Conservation (phyloP, 2,113 vertebrate genomes). For the Motacilla alba region DNA sequence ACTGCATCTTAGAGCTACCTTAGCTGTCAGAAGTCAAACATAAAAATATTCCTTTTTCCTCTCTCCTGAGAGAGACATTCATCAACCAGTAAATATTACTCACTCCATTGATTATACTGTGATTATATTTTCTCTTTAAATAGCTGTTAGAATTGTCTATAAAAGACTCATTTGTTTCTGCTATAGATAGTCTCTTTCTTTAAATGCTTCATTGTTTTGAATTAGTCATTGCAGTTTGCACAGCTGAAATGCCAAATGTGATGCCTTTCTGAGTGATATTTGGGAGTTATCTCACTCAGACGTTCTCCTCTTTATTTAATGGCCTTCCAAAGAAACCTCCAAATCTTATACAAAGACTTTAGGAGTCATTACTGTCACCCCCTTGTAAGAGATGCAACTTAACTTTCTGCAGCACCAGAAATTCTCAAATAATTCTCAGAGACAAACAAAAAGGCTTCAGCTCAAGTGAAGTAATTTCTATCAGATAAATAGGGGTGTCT, state of each 20-base stretch:
- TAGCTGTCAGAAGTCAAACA: conserved; percentile 47
- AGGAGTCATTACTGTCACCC: not conserved
- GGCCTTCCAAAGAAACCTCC: not conserved
- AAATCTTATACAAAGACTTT: not conserved
- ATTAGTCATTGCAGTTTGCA: conserved; percentile 43
- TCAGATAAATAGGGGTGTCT: not conserved
- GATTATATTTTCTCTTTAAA: conserved; percentile 73
- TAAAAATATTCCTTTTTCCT: conserved; percentile 58
- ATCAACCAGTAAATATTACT: conserved; percentile 66
- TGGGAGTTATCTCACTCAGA: not conserved
- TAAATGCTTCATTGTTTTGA: conserved; percentile 61
- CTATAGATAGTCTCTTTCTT: conserved; percentile 44
- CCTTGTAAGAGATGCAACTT: not conserved
- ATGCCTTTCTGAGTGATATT: not conserved
- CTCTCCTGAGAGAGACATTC: conserved; percentile 12
- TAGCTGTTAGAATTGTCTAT: conserved; percentile 55
- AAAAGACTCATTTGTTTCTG: conserved; percentile 60
- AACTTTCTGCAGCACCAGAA: conserved; percentile 8
- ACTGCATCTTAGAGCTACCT: conserved; percentile 36
- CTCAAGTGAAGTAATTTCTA: not conserved
- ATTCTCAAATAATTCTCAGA: not conserved
- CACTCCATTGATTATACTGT: conserved; percentile 54
- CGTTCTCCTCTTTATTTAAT: not conserved
- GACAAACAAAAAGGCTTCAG: not conserved
- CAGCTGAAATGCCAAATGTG: conserved; percentile 10